phyloP scores from a whole-genome alignment of 1,140 invertebrate genomes.

The Drosophila repletoides region DNA sequence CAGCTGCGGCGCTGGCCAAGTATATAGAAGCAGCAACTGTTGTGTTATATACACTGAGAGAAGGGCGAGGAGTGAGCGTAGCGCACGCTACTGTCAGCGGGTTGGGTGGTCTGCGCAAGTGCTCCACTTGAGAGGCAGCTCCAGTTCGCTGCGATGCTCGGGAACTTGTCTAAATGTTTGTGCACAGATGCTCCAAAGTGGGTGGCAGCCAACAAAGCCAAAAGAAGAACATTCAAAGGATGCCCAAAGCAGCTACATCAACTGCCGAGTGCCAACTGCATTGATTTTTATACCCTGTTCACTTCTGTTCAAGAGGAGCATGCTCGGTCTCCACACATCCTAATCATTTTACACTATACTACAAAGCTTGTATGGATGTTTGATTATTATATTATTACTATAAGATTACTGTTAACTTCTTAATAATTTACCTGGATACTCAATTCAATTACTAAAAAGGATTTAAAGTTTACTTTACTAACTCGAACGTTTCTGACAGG shows the following conservation, averaged over 20 bases:
- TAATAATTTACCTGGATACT: too few species aligned
- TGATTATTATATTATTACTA: too few species aligned
- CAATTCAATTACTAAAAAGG: too few species aligned
- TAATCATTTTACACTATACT: too few species aligned
- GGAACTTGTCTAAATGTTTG: conserved; percentile 70
- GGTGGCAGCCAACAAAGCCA: conserved; percentile 3
- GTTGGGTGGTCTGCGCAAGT: conserved; percentile 49
- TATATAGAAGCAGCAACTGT: conserved; percentile 11
- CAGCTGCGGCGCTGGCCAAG: conserved; percentile 25
- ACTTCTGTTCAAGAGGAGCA: background rate
- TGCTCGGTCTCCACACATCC: background rate
- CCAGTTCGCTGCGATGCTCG: conserved; percentile 57
- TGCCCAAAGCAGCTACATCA: conserved; percentile 52
- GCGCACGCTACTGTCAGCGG: conserved; percentile 5
- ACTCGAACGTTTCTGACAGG: too few species aligned
- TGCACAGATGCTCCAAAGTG: conserved; percentile 48
- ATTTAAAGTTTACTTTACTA: too few species aligned
- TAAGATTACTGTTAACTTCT: too few species aligned
- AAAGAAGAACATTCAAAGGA: conserved; percentile 2
- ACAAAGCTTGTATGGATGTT: too few species aligned
- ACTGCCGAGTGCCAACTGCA: conserved; percentile 62
- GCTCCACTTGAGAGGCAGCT: conserved; percentile 64
- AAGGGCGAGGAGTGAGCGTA: background rate
- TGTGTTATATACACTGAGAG: conserved; percentile 19
- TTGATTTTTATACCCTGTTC: conserved; percentile 54